Evolutionary conservation across 2,797 vertebrate genomes (phyloP), one percentile per base, ranked within the genome.

Genomic region (Synanceia verrucosa): DNA sequence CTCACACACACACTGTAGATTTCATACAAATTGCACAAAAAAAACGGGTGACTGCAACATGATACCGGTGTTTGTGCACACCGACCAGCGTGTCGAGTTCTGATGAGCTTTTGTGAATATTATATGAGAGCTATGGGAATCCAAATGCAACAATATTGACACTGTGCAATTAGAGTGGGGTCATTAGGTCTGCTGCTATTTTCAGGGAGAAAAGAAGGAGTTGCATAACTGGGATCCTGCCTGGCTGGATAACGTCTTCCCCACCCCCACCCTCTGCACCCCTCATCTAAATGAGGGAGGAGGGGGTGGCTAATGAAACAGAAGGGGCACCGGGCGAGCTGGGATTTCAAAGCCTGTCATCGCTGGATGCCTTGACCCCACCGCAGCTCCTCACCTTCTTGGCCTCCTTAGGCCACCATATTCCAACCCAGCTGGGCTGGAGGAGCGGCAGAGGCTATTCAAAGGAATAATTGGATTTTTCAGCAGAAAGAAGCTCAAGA

Each of bases 131-230:
- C 90, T 83, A 55, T 87, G 88, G 91, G 91, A 94, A 84, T 93
- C 74, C 79, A 91, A 93, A 94, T 87, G 87, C 87, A 90, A 92
- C 92, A 92, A 91, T 94, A 94, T 93, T 94, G 94, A 93, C 91
- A 90, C 78, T 73, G 73, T 90, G 92, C 89, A 93, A 94, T 93
- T 91, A 92, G 82, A 87, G 88, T 10, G 78, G 89, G 90, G 90
- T 92, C 91, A 82, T 93, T 91, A 91, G 87, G 88, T 89, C 87
- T 83, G 82, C 57, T 62, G 74, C 82, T 78, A 67, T 88, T 91
- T 78, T 59, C 57, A 64, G 73, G 52, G 79, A 84, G 83, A 89
- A 65, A 76, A 83, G 21, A 64, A 73, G 64, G 63, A 87, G 82
- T 76, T 79, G 75, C 82, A 82, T 92, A 70, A 50, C 69, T 70